phyloP scores from a whole-genome alignment of 2,113 vertebrate species.

The Megalops atlanticus region DNA sequence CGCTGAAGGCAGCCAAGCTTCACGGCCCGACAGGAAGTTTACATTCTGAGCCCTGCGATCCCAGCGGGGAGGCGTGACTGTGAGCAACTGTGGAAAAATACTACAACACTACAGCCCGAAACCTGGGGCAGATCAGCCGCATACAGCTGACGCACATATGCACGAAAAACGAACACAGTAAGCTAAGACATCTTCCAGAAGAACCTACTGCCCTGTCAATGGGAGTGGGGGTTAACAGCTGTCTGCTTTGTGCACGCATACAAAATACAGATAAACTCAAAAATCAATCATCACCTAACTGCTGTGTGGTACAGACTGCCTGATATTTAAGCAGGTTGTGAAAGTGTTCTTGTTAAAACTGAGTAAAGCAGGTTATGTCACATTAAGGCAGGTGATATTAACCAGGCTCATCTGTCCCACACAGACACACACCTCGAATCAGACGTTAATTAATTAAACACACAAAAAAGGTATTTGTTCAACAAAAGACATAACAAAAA shows the following conservation, averaged over 20 bases:
- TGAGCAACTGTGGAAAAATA: background rate
- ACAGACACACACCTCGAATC: background rate
- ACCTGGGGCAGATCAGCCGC: background rate
- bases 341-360: background rate
- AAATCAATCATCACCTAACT: too few relatives aligned
- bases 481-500: background rate
- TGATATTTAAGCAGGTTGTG: too few relatives aligned
- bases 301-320: too few relatives aligned
- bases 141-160: background rate
- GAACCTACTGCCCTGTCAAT: background rate
- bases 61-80: background rate
- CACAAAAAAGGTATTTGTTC: background rate
- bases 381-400: background rate
- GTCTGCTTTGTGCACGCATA: too few relatives aligned
- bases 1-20: constrained; percentile 1
- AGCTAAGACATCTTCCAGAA: background rate
- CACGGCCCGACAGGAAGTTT: background rate
- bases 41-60: background rate
- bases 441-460: too few relatives aligned
- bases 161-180: background rate
- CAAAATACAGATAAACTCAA: too few relatives aligned
- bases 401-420: background rate
- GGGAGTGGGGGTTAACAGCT: background rate
- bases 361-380: background rate
- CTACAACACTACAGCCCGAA: too few relatives aligned